These are phyloP conservation scores for Palythoa caribaeorum DNA, from an alignment of 92 coral and sea anemone species.

Conservation along the genomic window DNA sequence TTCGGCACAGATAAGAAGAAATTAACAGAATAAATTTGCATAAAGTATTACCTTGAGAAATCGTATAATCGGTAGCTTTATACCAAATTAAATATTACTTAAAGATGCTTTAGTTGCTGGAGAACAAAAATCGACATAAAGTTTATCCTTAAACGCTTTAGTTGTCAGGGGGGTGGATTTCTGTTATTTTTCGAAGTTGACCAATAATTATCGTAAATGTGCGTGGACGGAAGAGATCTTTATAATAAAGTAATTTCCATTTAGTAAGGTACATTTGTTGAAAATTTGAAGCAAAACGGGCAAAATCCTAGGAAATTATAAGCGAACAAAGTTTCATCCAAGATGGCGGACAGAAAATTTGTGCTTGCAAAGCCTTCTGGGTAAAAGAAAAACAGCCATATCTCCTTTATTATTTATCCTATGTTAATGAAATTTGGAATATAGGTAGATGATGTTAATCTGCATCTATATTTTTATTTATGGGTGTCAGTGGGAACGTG, in stretches of 20 bases:
- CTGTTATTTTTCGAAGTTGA: conserved; percentile 4
- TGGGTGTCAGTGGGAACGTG: neutral
- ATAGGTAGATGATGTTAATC: neutral
- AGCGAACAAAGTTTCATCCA: conserved; percentile 21
- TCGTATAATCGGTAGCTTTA: neutral
- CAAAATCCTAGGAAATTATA: neutral
- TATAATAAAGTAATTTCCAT: neutral
- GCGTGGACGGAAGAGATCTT: neutral
- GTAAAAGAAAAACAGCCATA: conserved; percentile 27
- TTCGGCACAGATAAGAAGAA: neutral
- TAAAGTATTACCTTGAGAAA: neutral
- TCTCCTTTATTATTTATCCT: conserved; percentile 20
- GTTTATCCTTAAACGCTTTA: neutral
- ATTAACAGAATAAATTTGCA: conserved; percentile 5
- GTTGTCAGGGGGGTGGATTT: neutral
- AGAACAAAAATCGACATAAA: conserved; percentile 6
- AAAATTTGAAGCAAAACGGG: conserved; percentile 3
- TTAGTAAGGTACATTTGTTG: conserved; percentile 5
- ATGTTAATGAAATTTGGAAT: conserved; percentile 11
- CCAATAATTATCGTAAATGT: neutral
- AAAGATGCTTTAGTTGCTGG: conserved; percentile 14
- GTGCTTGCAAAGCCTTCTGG: conserved; percentile 2
- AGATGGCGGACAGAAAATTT: conserved; percentile 14
- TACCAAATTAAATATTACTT: neutral
- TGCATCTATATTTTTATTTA: neutral